Base-by-base conservation (phyloP, 2,113 vertebrate genomes). In the Aptenodytes patagonicus region DNA sequence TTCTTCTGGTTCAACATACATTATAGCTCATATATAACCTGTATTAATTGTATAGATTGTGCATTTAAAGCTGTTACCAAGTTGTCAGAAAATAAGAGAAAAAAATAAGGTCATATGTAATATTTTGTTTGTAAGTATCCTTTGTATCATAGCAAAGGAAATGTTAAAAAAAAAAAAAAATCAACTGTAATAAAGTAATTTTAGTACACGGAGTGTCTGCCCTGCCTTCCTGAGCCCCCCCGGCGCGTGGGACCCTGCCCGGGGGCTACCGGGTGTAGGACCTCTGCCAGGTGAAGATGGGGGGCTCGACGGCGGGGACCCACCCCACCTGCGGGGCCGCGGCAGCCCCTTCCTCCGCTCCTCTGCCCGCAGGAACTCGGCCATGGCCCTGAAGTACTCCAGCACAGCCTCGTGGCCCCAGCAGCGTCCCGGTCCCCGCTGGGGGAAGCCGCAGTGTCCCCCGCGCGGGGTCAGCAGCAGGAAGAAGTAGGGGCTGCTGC, bases 31-130 rank as follows among this genome's bases (percentile, higher is more conserved):
- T 98, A 99, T 99, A 98, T 99, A 99, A 99, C 99, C 98, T 99
- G 99, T 99, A 99, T 99, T 99, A 99, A 99, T 99, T 99, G 99
- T 99, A 99, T 99, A 99, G 99, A 99, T 99, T 98, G 99, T 99
- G 99, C 98, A 99, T 98, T 98, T 98, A 98, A 99, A 99, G 98
- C 98, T 99, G 99, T 99, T 99, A 99, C 98, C 98, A 98, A 99
- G 99, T 99, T 98, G 99, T 99, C 98, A 98, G 98, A 99, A 98
- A 98, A 97, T 98, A 98, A 98, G 95, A 98, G 87, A 98, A 99
- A 88, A 98, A 99, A 98, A 98, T 98, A 99, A 98, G 98, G 98
- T 99, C 98, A 98, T 98, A 99, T 99, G 98, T 99, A 99, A 98
- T 99, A 99, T 99, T 99, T 99, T 99, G 99, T 99, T 99, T 99